phyloP scores from a whole-genome alignment of 53 echinoderm and acorn worm genomes.

The Mesocentrotus franciscanus region DNA sequence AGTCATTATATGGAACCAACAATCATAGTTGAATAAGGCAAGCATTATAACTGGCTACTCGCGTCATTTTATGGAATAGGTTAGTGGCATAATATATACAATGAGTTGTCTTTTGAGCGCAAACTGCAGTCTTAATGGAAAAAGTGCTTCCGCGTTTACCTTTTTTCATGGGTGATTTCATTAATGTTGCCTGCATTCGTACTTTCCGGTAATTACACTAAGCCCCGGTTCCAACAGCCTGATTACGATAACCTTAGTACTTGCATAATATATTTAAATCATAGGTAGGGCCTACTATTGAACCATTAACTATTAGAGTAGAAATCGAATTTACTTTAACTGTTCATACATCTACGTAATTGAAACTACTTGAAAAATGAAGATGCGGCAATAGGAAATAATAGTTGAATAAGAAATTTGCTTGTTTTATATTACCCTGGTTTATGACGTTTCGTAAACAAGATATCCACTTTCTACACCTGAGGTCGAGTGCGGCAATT shows the following conservation, averaged over 20 bases:
- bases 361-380: no score
- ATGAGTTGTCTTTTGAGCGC: neutral
- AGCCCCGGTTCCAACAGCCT: neutral
- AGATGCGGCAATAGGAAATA: no score
- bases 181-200: neutral
- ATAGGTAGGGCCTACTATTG: neutral
- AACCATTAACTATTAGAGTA: no score
- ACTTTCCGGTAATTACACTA: neutral
- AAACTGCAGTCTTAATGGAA: neutral
- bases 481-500: no score
- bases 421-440: no score
- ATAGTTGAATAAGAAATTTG: no score
- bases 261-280: neutral
- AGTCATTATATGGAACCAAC: neutral
- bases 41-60: neutral
- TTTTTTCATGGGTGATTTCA: neutral
- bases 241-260: neutral
- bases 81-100: neutral
- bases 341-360: no score
- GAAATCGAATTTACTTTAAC: no score
- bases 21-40: neutral
- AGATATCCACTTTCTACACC: no score
- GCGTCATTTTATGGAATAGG: neutral
- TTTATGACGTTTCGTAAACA: no score
- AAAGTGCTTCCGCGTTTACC: neutral